A percentile compares a stretch with the other conserved stretches of the same genome.
Conservation (phyloP, 2,888 invertebrate genomes). For the Melanargia galathea region DNA sequence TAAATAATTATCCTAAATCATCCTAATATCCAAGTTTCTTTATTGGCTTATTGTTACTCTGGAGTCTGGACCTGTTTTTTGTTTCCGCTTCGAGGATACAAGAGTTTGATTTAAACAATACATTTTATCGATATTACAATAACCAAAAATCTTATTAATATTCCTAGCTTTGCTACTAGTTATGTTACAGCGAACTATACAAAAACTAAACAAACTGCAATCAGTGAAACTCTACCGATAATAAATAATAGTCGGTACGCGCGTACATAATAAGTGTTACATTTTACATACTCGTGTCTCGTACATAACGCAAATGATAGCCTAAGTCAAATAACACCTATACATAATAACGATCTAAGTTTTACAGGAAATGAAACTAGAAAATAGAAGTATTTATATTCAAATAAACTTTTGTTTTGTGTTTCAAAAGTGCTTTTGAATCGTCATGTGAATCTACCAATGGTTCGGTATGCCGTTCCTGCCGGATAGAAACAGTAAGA, state of each 20-base stretch:
- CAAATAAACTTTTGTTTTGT: no score
- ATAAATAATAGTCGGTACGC: not conserved
- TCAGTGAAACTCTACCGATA: conserved; percentile 6
- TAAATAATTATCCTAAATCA: no score
- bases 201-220: conserved; percentile 1
- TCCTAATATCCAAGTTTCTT: no score
- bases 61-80: no score
- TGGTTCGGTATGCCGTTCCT: no score
- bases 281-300: not conserved
- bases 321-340: not conserved
- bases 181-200: not conserved
- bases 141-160: not conserved
- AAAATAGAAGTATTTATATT: not conserved
- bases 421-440: no score
- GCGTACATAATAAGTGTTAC: conserved; percentile 2
- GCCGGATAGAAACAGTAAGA: no score
- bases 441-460: no score
- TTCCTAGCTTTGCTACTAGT: not conserved
- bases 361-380: not conserved
- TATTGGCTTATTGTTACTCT: no score
- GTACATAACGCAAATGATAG: conserved; percentile 1
- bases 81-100: no score
- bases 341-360: conserved; percentile 4
- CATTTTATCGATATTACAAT: not conserved
- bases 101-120: no score